These are phyloP conservation scores for Pampus argenteus DNA, from an alignment of 2,797 vertebrate species.

Conservation along the genomic window DNA sequence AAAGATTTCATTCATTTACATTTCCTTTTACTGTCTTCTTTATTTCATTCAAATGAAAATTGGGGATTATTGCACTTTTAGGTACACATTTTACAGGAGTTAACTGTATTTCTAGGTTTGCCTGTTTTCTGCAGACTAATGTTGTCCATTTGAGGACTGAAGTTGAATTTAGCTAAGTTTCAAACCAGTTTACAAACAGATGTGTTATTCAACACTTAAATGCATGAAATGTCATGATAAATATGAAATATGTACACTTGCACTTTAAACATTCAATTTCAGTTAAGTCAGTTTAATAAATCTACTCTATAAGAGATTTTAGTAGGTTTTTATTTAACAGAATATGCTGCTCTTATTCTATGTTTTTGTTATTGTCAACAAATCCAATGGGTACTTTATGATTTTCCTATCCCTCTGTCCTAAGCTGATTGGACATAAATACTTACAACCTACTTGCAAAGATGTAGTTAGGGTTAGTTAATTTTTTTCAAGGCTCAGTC, in stretches of 20 bases:
- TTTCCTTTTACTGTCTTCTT: constrained; percentile 8
- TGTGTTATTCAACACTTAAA: neutral
- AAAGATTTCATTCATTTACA: neutral
- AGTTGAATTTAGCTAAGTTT: neutral
- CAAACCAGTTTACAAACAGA: neutral
- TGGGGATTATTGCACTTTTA: too few species aligned
- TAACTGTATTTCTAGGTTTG: neutral
- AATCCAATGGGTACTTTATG: neutral
- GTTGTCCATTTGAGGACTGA: too few species aligned
- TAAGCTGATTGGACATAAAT: too few species aligned
- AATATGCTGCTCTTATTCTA: neutral
- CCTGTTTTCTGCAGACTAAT: too few species aligned
- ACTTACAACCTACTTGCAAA: too few species aligned
- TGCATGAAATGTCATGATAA: neutral
- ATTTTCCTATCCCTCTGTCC: neutral
- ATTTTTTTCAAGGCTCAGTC: too few species aligned
- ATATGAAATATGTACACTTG: neutral
- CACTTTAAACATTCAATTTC: neutral
- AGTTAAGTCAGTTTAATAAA: neutral
- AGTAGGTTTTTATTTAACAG: neutral
- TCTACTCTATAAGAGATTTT: neutral
- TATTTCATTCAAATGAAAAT: constrained; percentile 42
- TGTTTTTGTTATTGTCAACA: neutral
- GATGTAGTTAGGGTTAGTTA: too few species aligned
- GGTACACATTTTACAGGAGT: neutral